Percentiles rank a stretch among this genome's conserved stretches.
Conservation (phyloP, 1,140 invertebrate species). For the Drosophila oshimai region DNA sequence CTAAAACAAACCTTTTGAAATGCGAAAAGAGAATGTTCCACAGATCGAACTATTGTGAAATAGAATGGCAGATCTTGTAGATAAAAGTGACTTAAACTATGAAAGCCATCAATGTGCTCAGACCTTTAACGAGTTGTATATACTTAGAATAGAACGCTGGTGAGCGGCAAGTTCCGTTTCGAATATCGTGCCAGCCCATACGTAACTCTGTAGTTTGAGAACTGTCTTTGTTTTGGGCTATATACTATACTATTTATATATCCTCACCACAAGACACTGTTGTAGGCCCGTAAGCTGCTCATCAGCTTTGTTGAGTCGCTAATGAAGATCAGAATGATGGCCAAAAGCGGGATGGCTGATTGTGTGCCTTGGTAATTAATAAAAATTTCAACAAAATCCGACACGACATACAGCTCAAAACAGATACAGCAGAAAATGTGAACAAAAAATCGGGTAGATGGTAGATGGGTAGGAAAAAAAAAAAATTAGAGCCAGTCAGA, state of each 20-base stretch:
- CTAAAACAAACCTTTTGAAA: background rate
- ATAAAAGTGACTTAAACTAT: conserved; percentile 19
- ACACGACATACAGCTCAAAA: conserved; percentile 27
- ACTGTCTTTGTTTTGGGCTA: conserved; percentile 10
- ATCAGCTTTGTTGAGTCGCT: conserved; percentile 36
- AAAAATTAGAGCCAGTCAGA: conserved; percentile 40
- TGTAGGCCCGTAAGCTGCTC: conserved; percentile 31
- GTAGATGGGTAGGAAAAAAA: conserved; percentile 16
- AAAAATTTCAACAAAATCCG: conserved; percentile 48
- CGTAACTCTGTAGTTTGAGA: conserved; percentile 2
- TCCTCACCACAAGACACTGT: background rate
- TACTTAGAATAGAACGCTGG: conserved; percentile 14
- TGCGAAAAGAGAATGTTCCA: conserved; percentile 30
- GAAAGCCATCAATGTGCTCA: conserved; percentile 21
- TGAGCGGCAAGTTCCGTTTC: conserved; percentile 41
- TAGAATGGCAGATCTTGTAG: conserved; percentile 31
- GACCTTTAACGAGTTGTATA: conserved; percentile 8
- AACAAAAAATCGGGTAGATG: conserved; percentile 8
- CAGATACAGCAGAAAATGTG: conserved; percentile 1
- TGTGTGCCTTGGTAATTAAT: conserved; percentile 51
- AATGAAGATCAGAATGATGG: conserved; percentile 44
- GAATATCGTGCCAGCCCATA: conserved; percentile 17
- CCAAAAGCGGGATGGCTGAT: conserved; percentile 4
- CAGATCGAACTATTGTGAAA: conserved; percentile 12
- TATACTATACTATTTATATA: conserved; percentile 1